Percentiles rank a stretch among this genome's conserved stretches.
These are phyloP conservation scores for Euphydryas editha DNA, from an alignment of 2,888 invertebrate genomes.

Conservation along the genomic window DNA sequence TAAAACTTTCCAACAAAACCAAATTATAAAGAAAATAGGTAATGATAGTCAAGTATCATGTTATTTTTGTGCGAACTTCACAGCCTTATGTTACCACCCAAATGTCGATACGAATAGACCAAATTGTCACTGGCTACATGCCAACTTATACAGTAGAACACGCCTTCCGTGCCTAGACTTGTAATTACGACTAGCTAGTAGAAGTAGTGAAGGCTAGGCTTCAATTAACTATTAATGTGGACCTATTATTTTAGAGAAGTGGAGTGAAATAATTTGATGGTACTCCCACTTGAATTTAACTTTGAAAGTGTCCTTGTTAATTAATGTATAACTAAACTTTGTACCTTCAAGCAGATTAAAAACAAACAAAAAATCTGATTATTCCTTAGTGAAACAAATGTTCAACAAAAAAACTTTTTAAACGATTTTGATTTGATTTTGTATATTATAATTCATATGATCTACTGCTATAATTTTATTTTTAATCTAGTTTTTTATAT, in stretches of 20 bases:
- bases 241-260: background rate
- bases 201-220: background rate
- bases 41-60: background rate
- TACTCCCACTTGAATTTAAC: background rate
- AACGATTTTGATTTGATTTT: no score
- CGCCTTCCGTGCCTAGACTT: constrained; percentile 13
- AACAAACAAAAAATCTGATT: no score
- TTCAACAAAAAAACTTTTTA: no score
- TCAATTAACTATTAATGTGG: constrained; percentile 11
- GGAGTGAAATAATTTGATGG: background rate
- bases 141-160: constrained; percentile 12
- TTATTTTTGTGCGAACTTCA: background rate
- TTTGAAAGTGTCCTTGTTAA: background rate
- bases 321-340: background rate
- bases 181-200: constrained; percentile 11
- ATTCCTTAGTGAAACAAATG: no score
- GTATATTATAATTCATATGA: no score
- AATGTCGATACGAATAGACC: constrained; percentile 9
- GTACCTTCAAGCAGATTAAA: background rate
- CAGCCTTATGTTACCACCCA: background rate
- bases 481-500: no score
- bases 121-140: constrained; percentile 25
- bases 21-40: background rate
- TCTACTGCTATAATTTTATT: no score
- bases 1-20: background rate